These are phyloP conservation scores for Aepyceros melampus DNA, from an alignment of 2,113 vertebrate species.

Conservation along the genomic window DNA sequence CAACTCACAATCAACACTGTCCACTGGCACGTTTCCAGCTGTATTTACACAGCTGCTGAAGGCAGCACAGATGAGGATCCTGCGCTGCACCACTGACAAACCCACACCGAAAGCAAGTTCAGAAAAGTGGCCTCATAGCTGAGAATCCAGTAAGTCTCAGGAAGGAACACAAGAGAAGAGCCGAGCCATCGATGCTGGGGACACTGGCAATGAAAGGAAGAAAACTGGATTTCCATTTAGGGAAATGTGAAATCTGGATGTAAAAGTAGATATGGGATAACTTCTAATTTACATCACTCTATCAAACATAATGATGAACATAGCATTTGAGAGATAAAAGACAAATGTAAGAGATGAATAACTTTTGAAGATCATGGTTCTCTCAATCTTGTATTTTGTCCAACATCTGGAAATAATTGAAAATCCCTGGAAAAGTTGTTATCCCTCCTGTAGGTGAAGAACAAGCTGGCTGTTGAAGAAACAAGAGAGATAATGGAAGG, in stretches of 20 bases:
- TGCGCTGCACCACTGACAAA: background rate
- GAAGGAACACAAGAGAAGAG: background rate
- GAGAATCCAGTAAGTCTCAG: background rate
- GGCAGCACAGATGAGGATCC: slow-evolving; percentile 29
- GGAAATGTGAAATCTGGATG: background rate
- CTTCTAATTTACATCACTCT: background rate
- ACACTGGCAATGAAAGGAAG: background rate
- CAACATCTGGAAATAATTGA: slow-evolving; percentile 49
- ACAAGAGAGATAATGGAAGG: slow-evolving; percentile 3
- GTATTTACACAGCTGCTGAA: slow-evolving; percentile 70
- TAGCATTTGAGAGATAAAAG: background rate
- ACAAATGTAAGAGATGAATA: background rate
- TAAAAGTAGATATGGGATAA: background rate
- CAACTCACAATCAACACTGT: background rate
- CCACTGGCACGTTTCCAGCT: slow-evolving; percentile 46
- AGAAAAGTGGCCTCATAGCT: background rate
- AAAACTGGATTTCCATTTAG: background rate
- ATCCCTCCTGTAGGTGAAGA: background rate
- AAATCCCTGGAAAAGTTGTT: slow-evolving; percentile 54
- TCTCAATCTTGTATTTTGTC: background rate
- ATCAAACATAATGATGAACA: background rate
- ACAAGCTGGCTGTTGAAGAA: background rate
- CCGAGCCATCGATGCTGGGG: background rate
- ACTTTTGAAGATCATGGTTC: background rate
- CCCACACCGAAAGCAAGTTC: background rate